phyloP scores from a whole-genome alignment of 2,113 vertebrate species.

The Pygoscelis antarcticus region DNA sequence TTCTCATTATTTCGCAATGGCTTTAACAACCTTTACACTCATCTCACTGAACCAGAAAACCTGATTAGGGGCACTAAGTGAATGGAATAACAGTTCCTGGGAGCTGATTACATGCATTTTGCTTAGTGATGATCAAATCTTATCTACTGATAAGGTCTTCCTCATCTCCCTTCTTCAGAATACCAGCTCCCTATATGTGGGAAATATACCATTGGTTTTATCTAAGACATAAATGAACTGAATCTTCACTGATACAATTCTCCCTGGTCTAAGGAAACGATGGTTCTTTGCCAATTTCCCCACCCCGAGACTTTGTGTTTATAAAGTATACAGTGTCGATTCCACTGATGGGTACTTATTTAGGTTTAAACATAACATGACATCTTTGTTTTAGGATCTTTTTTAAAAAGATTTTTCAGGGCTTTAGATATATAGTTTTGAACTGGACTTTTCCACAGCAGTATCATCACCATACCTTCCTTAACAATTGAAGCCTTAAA shows the following conservation, averaged over 20 bases:
- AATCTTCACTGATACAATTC: not conserved
- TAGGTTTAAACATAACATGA: not conserved
- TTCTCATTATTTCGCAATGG: slow-evolving; percentile 6
- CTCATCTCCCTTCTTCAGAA: not conserved
- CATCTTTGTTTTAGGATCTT: not conserved
- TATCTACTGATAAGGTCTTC: not conserved
- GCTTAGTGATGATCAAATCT: not conserved
- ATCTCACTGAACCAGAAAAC: not conserved
- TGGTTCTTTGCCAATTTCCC: not conserved
- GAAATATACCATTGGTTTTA: not conserved
- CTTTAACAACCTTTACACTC: not conserved
- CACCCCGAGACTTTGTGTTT: not conserved
- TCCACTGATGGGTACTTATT: not conserved
- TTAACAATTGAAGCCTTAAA: not conserved
- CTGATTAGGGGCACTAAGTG: not conserved
- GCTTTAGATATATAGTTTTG: not conserved
- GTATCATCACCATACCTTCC: not conserved
- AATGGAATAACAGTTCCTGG: not conserved
- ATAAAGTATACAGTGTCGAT: not conserved
- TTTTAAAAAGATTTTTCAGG: not conserved
- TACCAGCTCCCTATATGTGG: not conserved
- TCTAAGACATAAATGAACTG: not conserved
- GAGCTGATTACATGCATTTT: not conserved
- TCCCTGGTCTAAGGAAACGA: not conserved
- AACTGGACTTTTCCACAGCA: not conserved